Evolutionary conservation across 2,888 invertebrate species (phyloP), one percentile per base, ranked within the genome.

Genomic region (Cryptophagus acutangulus): DNA sequence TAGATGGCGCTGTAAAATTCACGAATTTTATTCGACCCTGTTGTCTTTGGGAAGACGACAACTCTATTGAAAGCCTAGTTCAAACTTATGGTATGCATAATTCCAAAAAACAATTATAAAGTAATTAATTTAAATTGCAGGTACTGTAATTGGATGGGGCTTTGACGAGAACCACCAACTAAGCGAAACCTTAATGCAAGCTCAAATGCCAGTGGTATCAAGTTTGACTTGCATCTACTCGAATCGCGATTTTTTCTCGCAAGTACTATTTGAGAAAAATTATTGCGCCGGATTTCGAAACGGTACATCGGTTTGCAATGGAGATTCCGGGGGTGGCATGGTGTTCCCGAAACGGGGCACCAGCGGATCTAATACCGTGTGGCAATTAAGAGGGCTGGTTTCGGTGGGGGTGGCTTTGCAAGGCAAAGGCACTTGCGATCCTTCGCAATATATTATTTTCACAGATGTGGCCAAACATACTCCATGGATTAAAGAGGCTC

Each of bases 161-260:
- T 77, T 74, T 53, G 77, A 78, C 54, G 75, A 77, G 48, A 73
- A 71, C 1, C 74, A 75, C 14, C 67, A 71, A 14, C 71, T 78
- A 71, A 75, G 1, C 72, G 77, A 54, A 25, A 75, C 75, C 40
- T 60, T 79, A 28, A 74, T 72, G 45, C 67, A 76, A 40, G 75
- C 78, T 0, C 70, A 75, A 50, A 77, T 81, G 77, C 79, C 79
- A 0, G 71, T 80, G 2, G 77, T 79, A 0, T 74, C 75, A 49
- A 74, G 74, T 34, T 71, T 74, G 52, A 75, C 74, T 3, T 81
- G 81, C 59, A 72, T 80, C 50, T 68, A 75, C 38, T 79, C 78
- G 0, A 75, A 77, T 61, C 73, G 74, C 52, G 76, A 77, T 30
- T 79, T 79, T 66, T 81, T 77, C 61, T 73, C 74, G 0, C 67